Evolutionary conservation across 2,113 vertebrate genomes (phyloP).

Genomic region (Heterocephalus glaber): DNA sequence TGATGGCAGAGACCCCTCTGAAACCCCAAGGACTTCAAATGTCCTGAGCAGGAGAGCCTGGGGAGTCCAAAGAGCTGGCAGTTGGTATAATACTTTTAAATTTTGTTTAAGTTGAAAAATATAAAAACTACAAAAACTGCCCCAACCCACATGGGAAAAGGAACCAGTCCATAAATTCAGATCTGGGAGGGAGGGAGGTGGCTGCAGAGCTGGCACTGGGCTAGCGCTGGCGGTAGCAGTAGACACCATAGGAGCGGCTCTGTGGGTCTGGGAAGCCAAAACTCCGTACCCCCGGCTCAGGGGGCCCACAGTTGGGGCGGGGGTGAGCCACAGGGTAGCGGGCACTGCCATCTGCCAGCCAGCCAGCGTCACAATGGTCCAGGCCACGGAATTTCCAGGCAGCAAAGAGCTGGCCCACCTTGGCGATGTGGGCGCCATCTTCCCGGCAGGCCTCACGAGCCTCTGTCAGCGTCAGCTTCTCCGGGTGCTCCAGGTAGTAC

Average conservation of each 20-base stretch:
- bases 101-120: neutral
- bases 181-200: accelerated
- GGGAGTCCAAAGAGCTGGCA: neutral
- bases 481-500: slow-evolving; percentile 87
- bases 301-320: slow-evolving; percentile 88
- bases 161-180: slow-evolving; percentile 65
- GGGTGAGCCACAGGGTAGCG: slow-evolving; percentile 91
- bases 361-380: slow-evolving; percentile 92
- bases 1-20: neutral
- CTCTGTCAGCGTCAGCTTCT: slow-evolving; percentile 89
- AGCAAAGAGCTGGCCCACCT: slow-evolving; percentile 92
- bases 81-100: neutral
- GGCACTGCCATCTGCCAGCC: slow-evolving; percentile 93
- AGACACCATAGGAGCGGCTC: slow-evolving; percentile 89
- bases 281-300: slow-evolving; percentile 90
- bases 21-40: neutral
- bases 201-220: accelerated
- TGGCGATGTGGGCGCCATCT: slow-evolving; percentile 87
- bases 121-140: slow-evolving; percentile 68
- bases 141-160: neutral
- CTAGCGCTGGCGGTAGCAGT: slow-evolving; percentile 89
- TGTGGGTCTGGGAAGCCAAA: slow-evolving; percentile 90
- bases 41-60: neutral
- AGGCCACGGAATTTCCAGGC: slow-evolving; percentile 92
- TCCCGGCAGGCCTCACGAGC: slow-evolving; percentile 88